Percentiles rank a stretch among this genome's conserved stretches.
Evolutionary conservation across 35 echinoderm and acorn worm species (phyloP).

Genomic region (Lytechinus pictus): DNA sequence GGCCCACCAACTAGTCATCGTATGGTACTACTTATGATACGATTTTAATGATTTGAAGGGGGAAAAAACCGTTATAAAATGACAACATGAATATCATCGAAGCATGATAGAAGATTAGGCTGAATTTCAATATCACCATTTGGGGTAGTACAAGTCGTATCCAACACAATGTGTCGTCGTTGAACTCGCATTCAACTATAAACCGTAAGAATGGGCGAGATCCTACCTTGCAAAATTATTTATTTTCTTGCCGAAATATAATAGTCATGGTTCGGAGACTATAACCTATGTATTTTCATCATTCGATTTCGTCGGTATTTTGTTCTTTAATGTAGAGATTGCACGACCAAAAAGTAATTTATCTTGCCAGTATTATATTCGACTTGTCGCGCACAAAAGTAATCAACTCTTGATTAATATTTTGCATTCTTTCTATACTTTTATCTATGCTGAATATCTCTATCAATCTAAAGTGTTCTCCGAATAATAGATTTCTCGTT

Average conservation of each 20-base stretch:
- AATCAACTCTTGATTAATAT: neutral
- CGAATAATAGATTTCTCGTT: neutral
- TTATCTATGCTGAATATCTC: neutral
- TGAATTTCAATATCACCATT: too few relatives aligned
- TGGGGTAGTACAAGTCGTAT: too few relatives aligned
- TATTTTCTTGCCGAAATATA: neutral
- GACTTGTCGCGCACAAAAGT: neutral
- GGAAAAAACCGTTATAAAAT: too few relatives aligned
- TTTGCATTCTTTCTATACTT: neutral
- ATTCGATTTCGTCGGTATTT: neutral
- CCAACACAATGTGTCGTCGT: too few relatives aligned
- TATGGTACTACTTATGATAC: too few relatives aligned
- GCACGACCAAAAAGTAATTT: conserved; percentile 4
- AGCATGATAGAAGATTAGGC: too few relatives aligned
- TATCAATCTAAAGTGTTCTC: neutral
- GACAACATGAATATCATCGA: too few relatives aligned
- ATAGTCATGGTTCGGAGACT: neutral
- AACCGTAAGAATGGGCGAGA: neutral
- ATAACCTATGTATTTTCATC: neutral
- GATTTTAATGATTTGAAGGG: too few relatives aligned
- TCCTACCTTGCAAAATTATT: neutral
- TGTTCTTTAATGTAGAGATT: neutral
- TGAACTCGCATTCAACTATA: neutral
- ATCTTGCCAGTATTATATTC: conserved; percentile 2
- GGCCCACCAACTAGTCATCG: too few relatives aligned